These are phyloP conservation scores for Dicroscelio sp. DNA, from an alignment of 2,888 invertebrate species.

Conservation along the genomic window DNA sequence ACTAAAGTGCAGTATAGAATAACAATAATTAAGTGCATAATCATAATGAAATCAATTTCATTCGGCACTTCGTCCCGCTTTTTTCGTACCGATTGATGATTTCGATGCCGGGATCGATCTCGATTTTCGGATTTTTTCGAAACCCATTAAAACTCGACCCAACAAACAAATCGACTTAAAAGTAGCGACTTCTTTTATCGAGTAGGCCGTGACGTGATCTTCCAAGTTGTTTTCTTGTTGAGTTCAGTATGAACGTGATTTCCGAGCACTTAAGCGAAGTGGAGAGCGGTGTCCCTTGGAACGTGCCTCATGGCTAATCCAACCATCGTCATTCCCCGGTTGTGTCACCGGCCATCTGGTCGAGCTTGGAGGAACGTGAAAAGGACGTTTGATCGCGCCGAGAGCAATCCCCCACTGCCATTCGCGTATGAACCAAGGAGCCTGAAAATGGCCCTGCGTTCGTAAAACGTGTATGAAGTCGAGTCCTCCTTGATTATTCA, in stretches of 20 bases:
- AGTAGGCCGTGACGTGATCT: constrained; percentile 62
- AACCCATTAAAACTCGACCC: not conserved
- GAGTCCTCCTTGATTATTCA: constrained; percentile 55
- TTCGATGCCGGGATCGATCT: too few species aligned
- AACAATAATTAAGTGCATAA: too few species aligned
- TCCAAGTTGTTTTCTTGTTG: constrained; percentile 86
- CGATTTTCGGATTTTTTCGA: too few species aligned
- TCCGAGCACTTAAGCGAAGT: constrained; percentile 90
- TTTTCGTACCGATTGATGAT: too few species aligned
- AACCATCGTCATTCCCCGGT: constrained; percentile 86
- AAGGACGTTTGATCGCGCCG: constrained; percentile 73
- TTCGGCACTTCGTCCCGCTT: too few species aligned
- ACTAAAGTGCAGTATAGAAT: too few species aligned
- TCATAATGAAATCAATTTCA: too few species aligned
- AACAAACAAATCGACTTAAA: constrained; percentile 16
- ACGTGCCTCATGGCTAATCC: constrained; percentile 89
- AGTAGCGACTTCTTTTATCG: constrained; percentile 51
- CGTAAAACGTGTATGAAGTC: constrained; percentile 57
- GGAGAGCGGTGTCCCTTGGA: constrained; percentile 90
- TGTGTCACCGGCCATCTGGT: constrained; percentile 60
- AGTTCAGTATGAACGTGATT: constrained; percentile 89
- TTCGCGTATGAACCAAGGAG: constrained; percentile 28
- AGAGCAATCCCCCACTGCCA: constrained; percentile 45
- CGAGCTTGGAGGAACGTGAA: constrained; percentile 49
- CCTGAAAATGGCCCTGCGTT: constrained; percentile 44